These are phyloP conservation scores for Hipparchia semele DNA, from an alignment of 2,888 invertebrate species.

Conservation along the genomic window DNA sequence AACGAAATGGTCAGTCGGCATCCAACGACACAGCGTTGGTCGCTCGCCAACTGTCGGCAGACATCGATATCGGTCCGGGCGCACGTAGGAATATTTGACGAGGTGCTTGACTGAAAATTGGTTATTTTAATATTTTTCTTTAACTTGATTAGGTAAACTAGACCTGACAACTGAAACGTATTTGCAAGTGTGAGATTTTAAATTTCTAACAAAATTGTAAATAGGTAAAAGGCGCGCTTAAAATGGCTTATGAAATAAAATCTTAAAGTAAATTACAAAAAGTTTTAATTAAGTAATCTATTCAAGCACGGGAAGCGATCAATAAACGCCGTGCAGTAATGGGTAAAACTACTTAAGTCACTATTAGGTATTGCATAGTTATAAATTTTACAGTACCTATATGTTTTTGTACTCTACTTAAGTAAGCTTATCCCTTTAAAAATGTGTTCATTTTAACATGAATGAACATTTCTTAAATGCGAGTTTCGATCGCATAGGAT, in stretches of 20 bases:
- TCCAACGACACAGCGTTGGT: constrained; percentile 73
- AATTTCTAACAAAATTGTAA: no score
- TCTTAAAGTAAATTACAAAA: not conserved
- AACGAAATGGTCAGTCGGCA: constrained; percentile 66
- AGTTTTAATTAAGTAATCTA: not conserved
- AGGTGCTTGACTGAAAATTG: not conserved
- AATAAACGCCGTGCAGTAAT: no score
- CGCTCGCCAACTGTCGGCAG: constrained; percentile 66
- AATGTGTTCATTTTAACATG: no score
- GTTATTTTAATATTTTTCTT: not conserved
- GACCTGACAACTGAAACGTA: not conserved
- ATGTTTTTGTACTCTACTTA: no score
- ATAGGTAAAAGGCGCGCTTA: not conserved
- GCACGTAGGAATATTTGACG: not conserved
- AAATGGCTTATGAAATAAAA: not conserved
- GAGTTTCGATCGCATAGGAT: no score
- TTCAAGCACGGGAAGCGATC: no score
- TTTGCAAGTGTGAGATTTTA: not conserved
- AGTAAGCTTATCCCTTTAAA: no score
- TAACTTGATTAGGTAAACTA: not conserved
- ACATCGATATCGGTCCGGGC: constrained; percentile 30
- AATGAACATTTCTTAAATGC: no score
- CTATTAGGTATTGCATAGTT: no score
- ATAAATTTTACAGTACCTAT: no score
- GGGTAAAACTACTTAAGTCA: no score